phyloP scores from a whole-genome alignment of 2,113 vertebrate species.

The Sterrhoptilus dennistouni region DNA sequence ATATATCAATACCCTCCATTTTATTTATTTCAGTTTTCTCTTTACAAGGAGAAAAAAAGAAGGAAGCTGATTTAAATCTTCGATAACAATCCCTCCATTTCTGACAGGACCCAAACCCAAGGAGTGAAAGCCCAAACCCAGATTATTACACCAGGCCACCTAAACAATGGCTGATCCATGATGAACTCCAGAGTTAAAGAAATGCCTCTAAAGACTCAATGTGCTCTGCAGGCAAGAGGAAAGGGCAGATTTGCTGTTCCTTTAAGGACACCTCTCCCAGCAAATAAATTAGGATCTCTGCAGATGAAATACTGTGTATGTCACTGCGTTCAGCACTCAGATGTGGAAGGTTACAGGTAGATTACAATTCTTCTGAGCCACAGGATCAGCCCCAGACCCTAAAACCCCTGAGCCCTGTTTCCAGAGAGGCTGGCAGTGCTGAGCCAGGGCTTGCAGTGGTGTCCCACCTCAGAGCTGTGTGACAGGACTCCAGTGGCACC shows the following conservation, averaged over 20 bases:
- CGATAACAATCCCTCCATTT: background rate
- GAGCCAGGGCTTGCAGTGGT: background rate
- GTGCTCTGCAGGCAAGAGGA: background rate
- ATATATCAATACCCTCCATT: conserved; percentile 17
- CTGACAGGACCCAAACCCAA: background rate
- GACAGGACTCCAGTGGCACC: background rate
- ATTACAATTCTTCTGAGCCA: background rate
- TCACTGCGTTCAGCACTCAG: background rate
- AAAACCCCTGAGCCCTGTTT: background rate
- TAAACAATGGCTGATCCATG: background rate
- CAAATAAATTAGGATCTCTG: background rate
- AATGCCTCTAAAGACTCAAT: background rate
- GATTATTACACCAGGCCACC: background rate
- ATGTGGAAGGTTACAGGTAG: background rate
- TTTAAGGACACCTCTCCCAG: background rate
- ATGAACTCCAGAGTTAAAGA: background rate
- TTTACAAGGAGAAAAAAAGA: background rate
- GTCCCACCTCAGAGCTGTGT: background rate
- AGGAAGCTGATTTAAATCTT: background rate
- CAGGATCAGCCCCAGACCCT: background rate
- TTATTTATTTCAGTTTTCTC: conserved; percentile 28
- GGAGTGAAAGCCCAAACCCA: background rate
- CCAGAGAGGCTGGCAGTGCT: background rate
- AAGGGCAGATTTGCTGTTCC: background rate
- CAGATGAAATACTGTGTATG: background rate